Percentiles rank a stretch among this genome's conserved stretches.
These are phyloP conservation scores for Melanotus villosus DNA, from an alignment of 2,888 invertebrate species.

Conservation along the genomic window DNA sequence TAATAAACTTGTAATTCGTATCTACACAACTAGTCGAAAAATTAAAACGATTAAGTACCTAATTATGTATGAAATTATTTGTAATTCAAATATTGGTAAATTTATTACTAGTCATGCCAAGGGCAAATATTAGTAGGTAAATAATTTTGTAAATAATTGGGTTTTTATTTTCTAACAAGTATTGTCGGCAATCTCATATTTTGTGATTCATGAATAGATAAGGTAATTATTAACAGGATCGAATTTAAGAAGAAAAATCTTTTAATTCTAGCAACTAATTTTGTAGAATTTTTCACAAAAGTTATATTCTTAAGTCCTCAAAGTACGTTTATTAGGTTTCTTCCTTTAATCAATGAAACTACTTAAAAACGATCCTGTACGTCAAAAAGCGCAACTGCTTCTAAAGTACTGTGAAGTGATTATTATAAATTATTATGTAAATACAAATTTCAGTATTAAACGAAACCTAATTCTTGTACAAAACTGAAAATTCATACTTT, in stretches of 20 bases:
- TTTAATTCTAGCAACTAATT: neutral
- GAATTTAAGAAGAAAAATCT: neutral
- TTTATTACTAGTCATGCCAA: too few relatives aligned
- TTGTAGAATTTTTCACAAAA: neutral
- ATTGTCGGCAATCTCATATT: constrained; percentile 3
- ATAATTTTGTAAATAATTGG: neutral
- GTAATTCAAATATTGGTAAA: too few relatives aligned
- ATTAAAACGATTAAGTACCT: too few relatives aligned
- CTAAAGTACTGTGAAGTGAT: too few relatives aligned
- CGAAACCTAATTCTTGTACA: neutral
- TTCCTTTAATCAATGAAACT: too few relatives aligned
- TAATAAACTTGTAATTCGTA: constrained; percentile 59
- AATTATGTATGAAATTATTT: too few relatives aligned
- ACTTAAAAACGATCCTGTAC: too few relatives aligned
- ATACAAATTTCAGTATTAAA: constrained; percentile 17
- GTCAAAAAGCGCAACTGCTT: neutral
- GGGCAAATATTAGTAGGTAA: too few relatives aligned
- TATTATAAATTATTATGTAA: constrained; percentile 4
- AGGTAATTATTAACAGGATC: too few relatives aligned
- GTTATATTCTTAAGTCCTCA: neutral
- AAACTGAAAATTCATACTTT: neutral
- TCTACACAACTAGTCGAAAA: too few relatives aligned
- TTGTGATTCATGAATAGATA: too few relatives aligned
- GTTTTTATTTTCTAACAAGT: neutral
- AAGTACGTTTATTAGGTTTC: too few relatives aligned